A percentile compares a stretch with the other conserved stretches of the same genome.
These are phyloP conservation scores for Chunga burmeisteri DNA, from an alignment of 2,113 vertebrate genomes.

Conservation along the genomic window DNA sequence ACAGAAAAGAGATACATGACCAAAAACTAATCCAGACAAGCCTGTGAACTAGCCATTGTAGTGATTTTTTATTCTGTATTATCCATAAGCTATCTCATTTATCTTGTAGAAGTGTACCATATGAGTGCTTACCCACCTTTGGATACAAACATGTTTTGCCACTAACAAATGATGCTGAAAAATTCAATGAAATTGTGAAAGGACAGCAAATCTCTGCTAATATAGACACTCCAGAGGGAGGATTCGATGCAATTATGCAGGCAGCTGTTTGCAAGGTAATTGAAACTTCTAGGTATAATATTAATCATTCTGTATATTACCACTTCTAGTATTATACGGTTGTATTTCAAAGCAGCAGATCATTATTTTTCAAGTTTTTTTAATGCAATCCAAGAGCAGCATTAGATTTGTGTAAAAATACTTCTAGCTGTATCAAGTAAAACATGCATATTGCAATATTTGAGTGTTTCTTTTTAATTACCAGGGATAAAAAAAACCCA, in stretches of 20 bases:
- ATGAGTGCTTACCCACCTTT: slow-evolving; percentile 85
- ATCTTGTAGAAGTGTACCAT: slow-evolving; percentile 73
- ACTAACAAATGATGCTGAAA: slow-evolving; percentile 85
- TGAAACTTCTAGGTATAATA: background rate
- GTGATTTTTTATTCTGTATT: background rate
- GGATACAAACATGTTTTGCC: slow-evolving; percentile 93
- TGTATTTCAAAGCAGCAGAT: background rate
- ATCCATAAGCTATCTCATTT: background rate
- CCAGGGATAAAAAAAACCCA: background rate
- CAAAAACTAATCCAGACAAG: background rate
- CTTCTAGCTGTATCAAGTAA: background rate
- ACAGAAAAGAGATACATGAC: background rate
- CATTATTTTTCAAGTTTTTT: background rate
- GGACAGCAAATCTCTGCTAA: slow-evolving; percentile 89
- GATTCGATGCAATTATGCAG: slow-evolving; percentile 98
- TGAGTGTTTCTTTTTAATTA: background rate
- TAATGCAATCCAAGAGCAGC: background rate
- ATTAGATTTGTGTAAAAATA: slow-evolving; percentile 3
- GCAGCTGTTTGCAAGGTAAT: slow-evolving; percentile 94
- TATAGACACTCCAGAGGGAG: slow-evolving; percentile 88
- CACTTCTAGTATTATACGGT: background rate
- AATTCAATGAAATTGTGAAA: slow-evolving; percentile 90
- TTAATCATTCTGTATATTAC: background rate
- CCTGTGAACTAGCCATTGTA: background rate
- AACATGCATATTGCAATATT: background rate